A percentile compares a stretch with the other conserved stretches of the same genome.
These are phyloP conservation scores for Scaeva pyrastri DNA, from an alignment of 2,888 invertebrate genomes.

Conservation along the genomic window DNA sequence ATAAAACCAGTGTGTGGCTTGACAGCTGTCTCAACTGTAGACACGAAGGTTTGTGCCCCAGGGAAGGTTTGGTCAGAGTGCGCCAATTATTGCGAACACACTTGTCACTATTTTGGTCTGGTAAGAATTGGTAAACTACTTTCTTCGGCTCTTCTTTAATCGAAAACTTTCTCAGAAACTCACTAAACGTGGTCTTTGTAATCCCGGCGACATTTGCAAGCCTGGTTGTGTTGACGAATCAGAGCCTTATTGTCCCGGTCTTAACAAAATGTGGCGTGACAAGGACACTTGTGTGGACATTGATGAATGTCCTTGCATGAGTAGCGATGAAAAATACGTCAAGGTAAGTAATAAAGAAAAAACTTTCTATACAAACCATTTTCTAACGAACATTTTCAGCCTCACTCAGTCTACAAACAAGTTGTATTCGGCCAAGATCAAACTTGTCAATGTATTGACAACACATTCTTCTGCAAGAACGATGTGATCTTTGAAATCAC, in stretches of 20 bases:
- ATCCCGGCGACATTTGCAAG: slow-evolving; percentile 80
- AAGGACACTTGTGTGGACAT: slow-evolving; percentile 88
- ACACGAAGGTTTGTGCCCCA: slow-evolving; percentile 78
- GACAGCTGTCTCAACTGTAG: slow-evolving; percentile 51
- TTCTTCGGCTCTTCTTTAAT: background rate
- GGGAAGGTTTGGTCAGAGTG: slow-evolving; percentile 88
- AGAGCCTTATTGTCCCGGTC: slow-evolving; percentile 85
- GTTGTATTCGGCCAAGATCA: slow-evolving; percentile 86
- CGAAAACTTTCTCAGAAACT: slow-evolving; percentile 76
- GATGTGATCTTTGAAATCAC: slow-evolving; percentile 73
- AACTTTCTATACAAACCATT: background rate
- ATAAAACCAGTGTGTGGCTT: slow-evolving; percentile 87
- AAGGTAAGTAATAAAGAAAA: slow-evolving; percentile 85
- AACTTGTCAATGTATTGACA: slow-evolving; percentile 92
- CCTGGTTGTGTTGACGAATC: slow-evolving; percentile 82
- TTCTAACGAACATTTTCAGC: slow-evolving; percentile 84
- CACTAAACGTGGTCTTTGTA: slow-evolving; percentile 81
- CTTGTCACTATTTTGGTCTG: slow-evolving; percentile 88
- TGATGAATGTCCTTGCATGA: slow-evolving; percentile 91
- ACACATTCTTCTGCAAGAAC: slow-evolving; percentile 87
- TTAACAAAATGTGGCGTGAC: slow-evolving; percentile 89
- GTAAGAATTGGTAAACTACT: slow-evolving; percentile 58
- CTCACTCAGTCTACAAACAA: slow-evolving; percentile 87
- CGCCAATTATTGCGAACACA: slow-evolving; percentile 88
- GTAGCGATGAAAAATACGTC: slow-evolving; percentile 87